A percentile compares a stretch with the other conserved stretches of the same genome.
Evolutionary conservation across 1,140 invertebrate genomes (phyloP).

Genomic region (Battus philenor): DNA sequence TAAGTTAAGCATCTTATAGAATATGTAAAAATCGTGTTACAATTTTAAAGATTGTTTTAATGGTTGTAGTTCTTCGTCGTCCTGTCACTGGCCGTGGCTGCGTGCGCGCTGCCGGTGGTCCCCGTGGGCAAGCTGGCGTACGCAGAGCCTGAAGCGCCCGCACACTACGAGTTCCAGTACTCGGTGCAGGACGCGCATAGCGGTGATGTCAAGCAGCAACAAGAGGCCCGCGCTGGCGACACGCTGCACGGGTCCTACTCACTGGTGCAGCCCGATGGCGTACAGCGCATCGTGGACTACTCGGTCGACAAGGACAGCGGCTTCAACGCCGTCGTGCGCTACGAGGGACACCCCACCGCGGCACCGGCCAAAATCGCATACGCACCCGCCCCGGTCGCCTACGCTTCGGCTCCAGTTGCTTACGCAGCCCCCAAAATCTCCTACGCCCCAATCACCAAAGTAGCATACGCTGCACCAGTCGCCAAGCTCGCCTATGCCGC

Average conservation of each 20-base stretch:
- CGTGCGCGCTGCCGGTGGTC: conserved; percentile 38
- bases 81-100: conserved; percentile 42
- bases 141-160: conserved; percentile 73
- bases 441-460: conserved; percentile 34
- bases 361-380: conserved; percentile 78
- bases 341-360: conserved; percentile 40
- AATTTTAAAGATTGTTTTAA: conserved; percentile 11
- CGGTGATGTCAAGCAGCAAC: conserved; percentile 63
- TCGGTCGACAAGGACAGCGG: conserved; percentile 52
- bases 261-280: conserved; percentile 75
- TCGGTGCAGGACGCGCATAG: conserved; percentile 79
- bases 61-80: conserved; percentile 46
- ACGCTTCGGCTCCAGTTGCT: conserved; percentile 27
- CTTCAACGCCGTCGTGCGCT: conserved; percentile 49
- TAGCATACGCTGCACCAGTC: conserved; percentile 35
- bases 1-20: too few species aligned
- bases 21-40: too few species aligned
- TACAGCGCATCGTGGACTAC: conserved; percentile 80
- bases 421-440: conserved; percentile 38
- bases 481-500: conserved; percentile 13
- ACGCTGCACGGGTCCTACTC: conserved; percentile 77
- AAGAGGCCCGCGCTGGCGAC: conserved; percentile 71
- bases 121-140: conserved; percentile 44
- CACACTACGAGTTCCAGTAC: conserved; percentile 82
- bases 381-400: conserved; percentile 31